These are phyloP conservation scores for Drosophila acutilabella DNA, from an alignment of 2,888 invertebrate genomes.

Conservation along the genomic window DNA sequence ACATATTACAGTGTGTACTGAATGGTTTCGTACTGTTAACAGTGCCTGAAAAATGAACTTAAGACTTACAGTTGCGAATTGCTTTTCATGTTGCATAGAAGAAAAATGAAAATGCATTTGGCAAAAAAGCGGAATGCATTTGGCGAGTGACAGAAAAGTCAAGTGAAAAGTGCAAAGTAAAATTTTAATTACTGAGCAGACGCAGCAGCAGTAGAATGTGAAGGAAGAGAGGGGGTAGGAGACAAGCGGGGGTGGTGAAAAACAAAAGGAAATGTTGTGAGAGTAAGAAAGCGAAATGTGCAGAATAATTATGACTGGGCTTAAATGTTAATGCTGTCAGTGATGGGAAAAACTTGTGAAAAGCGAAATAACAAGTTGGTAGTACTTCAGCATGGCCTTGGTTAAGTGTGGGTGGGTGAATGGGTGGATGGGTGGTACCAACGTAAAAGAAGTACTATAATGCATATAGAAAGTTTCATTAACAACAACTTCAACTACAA, in stretches of 20 bases:
- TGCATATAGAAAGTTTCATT: constrained; percentile 69
- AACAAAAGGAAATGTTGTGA: constrained; percentile 44
- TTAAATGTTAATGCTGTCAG: constrained; percentile 55
- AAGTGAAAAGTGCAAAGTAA: constrained; percentile 60
- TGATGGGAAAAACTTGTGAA: constrained; percentile 56
- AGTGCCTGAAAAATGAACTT: constrained; percentile 10
- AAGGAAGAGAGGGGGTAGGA: background rate
- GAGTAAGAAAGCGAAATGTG: constrained; percentile 64
- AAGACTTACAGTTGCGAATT: constrained; percentile 12
- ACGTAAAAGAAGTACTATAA: constrained; percentile 57
- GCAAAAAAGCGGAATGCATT: constrained; percentile 21
- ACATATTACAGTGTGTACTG: background rate
- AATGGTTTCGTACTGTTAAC: background rate
- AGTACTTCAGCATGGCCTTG: constrained; percentile 46
- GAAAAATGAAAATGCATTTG: constrained; percentile 23
- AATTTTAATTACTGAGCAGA: constrained; percentile 60
- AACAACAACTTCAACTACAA: constrained; percentile 42
- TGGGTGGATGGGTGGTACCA: constrained; percentile 25
- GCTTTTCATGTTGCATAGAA: constrained; percentile 10
- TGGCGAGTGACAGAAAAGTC: constrained; percentile 39
- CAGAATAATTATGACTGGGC: constrained; percentile 71
- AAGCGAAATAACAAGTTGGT: constrained; percentile 51
- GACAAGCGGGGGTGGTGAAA: background rate
- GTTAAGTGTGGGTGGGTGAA: constrained; percentile 18
- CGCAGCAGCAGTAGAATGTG: background rate